A percentile compares a stretch with the other conserved stretches of the same genome.
These are phyloP conservation scores for Acanthosoma haemorrhoidale DNA, from an alignment of 2,888 invertebrate species.

Conservation along the genomic window DNA sequence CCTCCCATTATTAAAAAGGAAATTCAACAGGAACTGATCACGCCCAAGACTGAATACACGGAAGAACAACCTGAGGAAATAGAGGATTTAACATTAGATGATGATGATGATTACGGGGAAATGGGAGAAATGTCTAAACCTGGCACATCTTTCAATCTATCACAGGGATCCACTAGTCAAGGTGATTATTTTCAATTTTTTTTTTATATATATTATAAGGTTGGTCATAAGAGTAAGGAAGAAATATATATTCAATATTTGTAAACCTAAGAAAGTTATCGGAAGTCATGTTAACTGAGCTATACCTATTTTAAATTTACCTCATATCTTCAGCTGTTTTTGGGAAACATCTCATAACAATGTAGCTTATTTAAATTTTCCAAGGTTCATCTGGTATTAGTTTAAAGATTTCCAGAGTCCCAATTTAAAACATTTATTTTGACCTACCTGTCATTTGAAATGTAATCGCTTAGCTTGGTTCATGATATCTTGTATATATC, in stretches of 20 bases:
- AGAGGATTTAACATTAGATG: conserved; percentile 72
- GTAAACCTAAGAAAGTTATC: too few relatives aligned
- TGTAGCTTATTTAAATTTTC: too few relatives aligned
- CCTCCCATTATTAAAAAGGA: conserved; percentile 40
- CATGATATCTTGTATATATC: too few relatives aligned
- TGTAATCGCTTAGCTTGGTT: too few relatives aligned
- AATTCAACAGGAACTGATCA: conserved; percentile 48
- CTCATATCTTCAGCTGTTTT: too few relatives aligned
- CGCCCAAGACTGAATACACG: conserved; percentile 69
- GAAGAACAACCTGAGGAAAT: conserved; percentile 47
- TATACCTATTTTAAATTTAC: too few relatives aligned
- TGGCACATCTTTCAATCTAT: conserved; percentile 53
- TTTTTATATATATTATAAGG: not conserved
- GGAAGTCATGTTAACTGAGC: too few relatives aligned
- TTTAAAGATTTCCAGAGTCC: too few relatives aligned
- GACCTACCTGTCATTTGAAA: too few relatives aligned
- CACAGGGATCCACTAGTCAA: conserved; percentile 34
- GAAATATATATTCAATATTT: not conserved
- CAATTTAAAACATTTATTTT: too few relatives aligned
- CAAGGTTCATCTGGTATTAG: too few relatives aligned
- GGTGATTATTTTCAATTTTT: conserved; percentile 6
- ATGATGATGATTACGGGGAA: conserved; percentile 62
- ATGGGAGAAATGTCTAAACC: conserved; percentile 67
- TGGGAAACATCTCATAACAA: too few relatives aligned
- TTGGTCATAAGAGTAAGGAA: not conserved